Conservation (phyloP, 2,113 vertebrate genomes). For the Chinchilla lanigera region DNA sequence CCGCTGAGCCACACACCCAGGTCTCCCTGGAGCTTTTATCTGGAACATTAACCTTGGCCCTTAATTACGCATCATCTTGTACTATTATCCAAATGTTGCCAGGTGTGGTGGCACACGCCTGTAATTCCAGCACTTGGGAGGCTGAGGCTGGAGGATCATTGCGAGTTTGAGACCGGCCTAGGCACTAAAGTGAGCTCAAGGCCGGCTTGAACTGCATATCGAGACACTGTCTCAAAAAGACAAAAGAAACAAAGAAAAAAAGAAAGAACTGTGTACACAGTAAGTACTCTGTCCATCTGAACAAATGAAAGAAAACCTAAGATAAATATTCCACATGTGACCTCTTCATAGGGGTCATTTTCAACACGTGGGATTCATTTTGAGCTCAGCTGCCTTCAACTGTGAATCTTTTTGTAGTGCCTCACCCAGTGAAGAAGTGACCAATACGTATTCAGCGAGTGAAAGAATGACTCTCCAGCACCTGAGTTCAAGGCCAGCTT, state of each 20-base stretch:
- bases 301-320: conserved; percentile 17
- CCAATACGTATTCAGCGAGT: background rate
- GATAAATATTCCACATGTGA: background rate
- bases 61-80: background rate
- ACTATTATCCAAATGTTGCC: background rate
- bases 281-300: background rate
- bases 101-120: too few relatives aligned
- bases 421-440: background rate
- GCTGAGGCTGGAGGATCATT: too few relatives aligned
- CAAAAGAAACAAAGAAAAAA: too few relatives aligned
- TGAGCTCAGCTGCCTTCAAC: conserved; percentile 13
- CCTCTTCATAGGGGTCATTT: background rate
- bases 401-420: background rate
- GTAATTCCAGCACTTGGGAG: too few relatives aligned
- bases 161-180: too few relatives aligned
- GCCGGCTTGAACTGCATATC: too few relatives aligned
- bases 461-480: background rate
- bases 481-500: background rate
- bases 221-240: too few relatives aligned
- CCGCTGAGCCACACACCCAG: background rate
- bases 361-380: background rate
- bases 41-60: background rate
- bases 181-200: too few relatives aligned
- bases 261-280: background rate
- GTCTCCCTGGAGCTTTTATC: background rate